These are phyloP conservation scores for Stenichneumon culpator DNA, from an alignment of 2,888 invertebrate species.

Conservation along the genomic window DNA sequence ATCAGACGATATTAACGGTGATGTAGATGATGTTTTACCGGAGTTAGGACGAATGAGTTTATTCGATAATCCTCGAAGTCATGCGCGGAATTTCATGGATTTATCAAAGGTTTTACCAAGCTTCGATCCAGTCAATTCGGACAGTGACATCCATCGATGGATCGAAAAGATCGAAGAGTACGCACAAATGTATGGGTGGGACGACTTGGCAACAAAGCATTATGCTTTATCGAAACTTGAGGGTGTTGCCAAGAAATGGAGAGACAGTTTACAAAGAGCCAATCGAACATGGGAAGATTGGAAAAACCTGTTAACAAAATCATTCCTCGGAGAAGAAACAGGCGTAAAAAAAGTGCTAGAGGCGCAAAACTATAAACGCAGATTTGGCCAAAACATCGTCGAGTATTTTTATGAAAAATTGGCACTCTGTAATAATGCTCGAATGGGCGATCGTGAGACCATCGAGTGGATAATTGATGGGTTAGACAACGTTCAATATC, in stretches of 20 bases:
- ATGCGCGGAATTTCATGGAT: conserved; percentile 8
- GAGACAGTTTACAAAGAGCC: conserved; percentile 65
- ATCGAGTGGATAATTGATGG: conserved; percentile 69
- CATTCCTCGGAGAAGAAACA: conserved; percentile 9
- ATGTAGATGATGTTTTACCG: background rate
- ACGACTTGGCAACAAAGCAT: conserved; percentile 69
- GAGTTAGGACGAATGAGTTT: conserved; percentile 14
- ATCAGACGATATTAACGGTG: background rate
- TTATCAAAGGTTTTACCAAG: conserved; percentile 47
- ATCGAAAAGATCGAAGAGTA: conserved; percentile 71
- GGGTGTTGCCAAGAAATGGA: conserved; percentile 71
- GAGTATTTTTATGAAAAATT: conserved; percentile 68
- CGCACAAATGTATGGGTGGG: conserved; percentile 69
- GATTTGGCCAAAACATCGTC: background rate
- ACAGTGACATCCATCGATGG: conserved; percentile 62
- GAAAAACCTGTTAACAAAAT: background rate
- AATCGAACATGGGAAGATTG: conserved; percentile 12
- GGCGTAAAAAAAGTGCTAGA: conserved; percentile 7
- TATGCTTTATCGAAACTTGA: conserved; percentile 59
- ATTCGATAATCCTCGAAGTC: conserved; percentile 20
- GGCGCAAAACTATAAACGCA: conserved; percentile 53
- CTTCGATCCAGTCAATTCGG: conserved; percentile 61
- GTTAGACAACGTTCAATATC: conserved; percentile 57
- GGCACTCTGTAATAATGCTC: conserved; percentile 67
- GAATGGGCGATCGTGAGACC: conserved; percentile 63